A percentile compares a stretch with the other conserved stretches of the same genome.
phyloP scores from a whole-genome alignment of 2,113 vertebrate species.

The Strigops habroptila region DNA sequence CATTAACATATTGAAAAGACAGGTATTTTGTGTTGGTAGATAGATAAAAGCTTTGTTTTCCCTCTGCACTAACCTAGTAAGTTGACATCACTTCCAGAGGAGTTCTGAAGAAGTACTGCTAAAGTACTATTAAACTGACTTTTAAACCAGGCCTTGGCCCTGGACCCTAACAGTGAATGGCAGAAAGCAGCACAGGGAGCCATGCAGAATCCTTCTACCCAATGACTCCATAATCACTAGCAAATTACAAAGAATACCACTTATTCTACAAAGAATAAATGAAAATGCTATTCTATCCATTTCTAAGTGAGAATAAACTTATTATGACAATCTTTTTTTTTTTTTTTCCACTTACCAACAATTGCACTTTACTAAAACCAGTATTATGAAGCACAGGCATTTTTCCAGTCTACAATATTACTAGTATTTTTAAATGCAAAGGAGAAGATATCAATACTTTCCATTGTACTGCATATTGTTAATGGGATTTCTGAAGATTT shows the following conservation, averaged over 20 bases:
- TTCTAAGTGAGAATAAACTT: background rate
- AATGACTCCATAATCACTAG: background rate
- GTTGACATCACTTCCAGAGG: background rate
- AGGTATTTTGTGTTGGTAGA: background rate
- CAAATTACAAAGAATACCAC: background rate
- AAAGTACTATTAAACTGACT: background rate
- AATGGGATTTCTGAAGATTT: background rate
- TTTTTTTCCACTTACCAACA: background rate
- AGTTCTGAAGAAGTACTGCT: background rate
- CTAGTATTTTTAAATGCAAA: background rate
- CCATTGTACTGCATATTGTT: background rate
- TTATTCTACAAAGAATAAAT: background rate
- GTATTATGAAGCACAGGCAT: background rate
- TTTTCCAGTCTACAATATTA: background rate
- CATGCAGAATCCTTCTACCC: background rate
- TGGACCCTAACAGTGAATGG: background rate
- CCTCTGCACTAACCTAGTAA: background rate
- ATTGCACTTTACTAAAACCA: background rate
- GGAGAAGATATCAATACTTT: background rate
- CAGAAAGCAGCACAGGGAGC: background rate
- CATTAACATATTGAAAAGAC: background rate
- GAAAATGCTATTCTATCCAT: background rate
- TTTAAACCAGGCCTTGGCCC: background rate
- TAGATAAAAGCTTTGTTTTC: background rate
- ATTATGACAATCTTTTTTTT: background rate